Conservation (phyloP, 2,113 vertebrate genomes). For the Megatriorchis doriae region DNA sequence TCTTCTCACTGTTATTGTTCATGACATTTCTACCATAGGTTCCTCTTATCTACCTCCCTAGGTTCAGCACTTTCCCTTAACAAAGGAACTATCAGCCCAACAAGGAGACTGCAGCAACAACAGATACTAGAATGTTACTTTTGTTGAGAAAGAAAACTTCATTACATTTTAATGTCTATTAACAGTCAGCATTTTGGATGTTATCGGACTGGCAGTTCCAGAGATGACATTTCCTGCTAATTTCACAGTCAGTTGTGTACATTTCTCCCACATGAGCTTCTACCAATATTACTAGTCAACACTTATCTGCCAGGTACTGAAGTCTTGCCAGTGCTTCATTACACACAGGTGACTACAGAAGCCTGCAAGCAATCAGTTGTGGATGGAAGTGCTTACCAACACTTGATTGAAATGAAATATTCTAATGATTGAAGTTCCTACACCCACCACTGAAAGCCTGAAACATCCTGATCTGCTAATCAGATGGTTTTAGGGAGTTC, state of each 20-base stretch:
- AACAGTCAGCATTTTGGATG: not conserved
- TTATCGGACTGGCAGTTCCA: not conserved
- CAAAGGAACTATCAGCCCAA: not conserved
- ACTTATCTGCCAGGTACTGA: not conserved
- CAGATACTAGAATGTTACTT: not conserved
- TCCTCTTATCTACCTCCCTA: not conserved
- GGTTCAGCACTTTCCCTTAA: not conserved
- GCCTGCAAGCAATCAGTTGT: not conserved
- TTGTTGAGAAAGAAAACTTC: not conserved
- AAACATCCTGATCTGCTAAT: not conserved
- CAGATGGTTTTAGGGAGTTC: not conserved
- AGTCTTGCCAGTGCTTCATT: not conserved
- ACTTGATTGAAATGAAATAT: not conserved
- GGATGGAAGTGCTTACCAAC: not conserved
- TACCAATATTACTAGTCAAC: not conserved
- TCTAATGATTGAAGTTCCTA: not conserved
- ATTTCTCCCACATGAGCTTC: not conserved
- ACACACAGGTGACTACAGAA: not conserved
- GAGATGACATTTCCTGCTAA: not conserved
- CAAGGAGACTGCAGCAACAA: not conserved
- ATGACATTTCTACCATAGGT: not conserved
- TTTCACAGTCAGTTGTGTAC: not conserved
- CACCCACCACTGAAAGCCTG: not conserved
- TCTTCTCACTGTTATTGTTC: not conserved
- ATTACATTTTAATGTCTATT: not conserved